A percentile compares a stretch with the other conserved stretches of the same genome.
Evolutionary conservation across 2,113 vertebrate species (phyloP).

Genomic region (Solea senegalensis): DNA sequence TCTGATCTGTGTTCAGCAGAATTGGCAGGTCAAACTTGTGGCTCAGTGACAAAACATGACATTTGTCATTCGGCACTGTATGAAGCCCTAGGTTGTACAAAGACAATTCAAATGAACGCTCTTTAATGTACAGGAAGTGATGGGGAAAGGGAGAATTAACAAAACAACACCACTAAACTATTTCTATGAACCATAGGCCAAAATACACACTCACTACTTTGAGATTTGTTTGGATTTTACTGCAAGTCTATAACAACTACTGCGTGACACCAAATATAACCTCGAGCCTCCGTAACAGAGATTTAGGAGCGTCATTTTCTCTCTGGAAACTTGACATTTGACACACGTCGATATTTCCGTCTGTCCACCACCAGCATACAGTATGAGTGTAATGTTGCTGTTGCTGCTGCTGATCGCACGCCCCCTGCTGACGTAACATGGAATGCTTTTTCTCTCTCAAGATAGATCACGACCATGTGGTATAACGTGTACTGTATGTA

Average conservation of each 20-base stretch:
- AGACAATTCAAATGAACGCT: neutral
- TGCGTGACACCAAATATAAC: slow-evolving; percentile 49
- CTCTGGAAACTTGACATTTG: slow-evolving; percentile 73
- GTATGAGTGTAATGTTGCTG: no score
- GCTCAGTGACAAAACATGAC: slow-evolving; percentile 24
- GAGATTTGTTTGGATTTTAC: neutral
- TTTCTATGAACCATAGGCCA: neutral
- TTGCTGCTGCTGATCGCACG: neutral
- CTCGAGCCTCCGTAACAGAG: slow-evolving; percentile 77
- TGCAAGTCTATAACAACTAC: slow-evolving; percentile 41
- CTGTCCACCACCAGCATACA: no score
- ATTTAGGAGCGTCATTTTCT: slow-evolving; percentile 76
- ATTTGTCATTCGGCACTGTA: slow-evolving; percentile 16
- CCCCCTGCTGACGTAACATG: slow-evolving; percentile 29
- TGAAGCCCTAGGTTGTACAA: neutral
- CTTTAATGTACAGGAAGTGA: neutral
- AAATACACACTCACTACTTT: slow-evolving; percentile 20
- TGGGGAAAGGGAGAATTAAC: no score
- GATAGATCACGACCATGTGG: neutral
- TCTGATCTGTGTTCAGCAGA: slow-evolving; percentile 23
- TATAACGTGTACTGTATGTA: no score
- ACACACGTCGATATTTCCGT: neutral
- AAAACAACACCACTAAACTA: neutral
- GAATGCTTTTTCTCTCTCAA: neutral
- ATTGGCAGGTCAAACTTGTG: slow-evolving; percentile 22